Evolutionary conservation across 2,797 vertebrate genomes (phyloP).

Genomic region (Anomalospiza imberbis): DNA sequence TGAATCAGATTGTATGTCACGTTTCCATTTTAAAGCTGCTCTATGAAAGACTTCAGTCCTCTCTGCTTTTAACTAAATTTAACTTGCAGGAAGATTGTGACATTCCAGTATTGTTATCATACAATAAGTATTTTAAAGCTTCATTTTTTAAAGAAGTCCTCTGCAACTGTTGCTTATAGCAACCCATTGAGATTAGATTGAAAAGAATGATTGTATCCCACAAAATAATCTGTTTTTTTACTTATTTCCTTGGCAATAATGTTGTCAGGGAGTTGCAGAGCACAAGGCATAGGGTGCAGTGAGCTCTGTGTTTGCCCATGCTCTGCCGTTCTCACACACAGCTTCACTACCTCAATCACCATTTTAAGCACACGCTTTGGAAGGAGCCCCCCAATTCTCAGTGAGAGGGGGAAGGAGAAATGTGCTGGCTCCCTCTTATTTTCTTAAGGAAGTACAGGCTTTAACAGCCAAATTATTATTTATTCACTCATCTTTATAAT

Average conservation of each 20-base stretch:
- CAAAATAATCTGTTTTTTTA: not conserved
- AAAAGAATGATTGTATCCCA: not conserved
- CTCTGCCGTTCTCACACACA: not conserved
- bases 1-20: not conserved
- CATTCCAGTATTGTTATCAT: not conserved
- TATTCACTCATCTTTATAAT: not conserved
- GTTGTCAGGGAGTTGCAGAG: not conserved
- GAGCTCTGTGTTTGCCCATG: not conserved
- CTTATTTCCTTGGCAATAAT: not conserved
- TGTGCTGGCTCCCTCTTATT: not conserved
- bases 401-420: not conserved
- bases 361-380: not conserved
- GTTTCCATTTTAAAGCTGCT: not conserved
- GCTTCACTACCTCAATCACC: not conserved
- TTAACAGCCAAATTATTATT: slow-evolving; percentile 3
- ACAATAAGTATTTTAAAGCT: not conserved
- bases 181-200: not conserved
- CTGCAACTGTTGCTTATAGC: not conserved
- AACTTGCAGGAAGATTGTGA: not conserved
- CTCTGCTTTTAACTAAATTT: not conserved
- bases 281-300: not conserved
- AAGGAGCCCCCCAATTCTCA: not conserved
- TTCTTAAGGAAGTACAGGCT: not conserved
- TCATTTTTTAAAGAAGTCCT: not conserved
- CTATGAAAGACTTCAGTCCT: not conserved